Evolutionary conservation across 2,113 vertebrate genomes (phyloP), one percentile per base, ranked within the genome.

Genomic region (Hippocampus comes): DNA sequence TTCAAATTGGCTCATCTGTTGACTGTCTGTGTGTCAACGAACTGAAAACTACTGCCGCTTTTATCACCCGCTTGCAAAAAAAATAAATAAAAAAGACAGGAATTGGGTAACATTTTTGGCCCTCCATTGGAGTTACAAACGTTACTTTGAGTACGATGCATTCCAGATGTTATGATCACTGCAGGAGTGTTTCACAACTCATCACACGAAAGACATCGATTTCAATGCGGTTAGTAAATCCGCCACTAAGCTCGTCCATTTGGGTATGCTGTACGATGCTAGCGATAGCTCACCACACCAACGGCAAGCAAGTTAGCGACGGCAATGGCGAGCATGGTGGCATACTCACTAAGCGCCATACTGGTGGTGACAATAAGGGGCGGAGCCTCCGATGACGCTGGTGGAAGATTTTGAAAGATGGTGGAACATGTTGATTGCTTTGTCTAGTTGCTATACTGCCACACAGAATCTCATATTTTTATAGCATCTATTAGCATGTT

Each of bases 271-370:
- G 55, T 57, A 57, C 30, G 4, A 64, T n/a, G 42, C 20, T n/a
- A 64, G 15, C n/a, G 14, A n/a, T 23, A 56, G 9, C 53, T 11
- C 21, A 4, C 21, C 59, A 34, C 15, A 61, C 27, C 27, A 61
- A 84, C 67, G 68, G 66, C 81, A 79, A 80, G 86, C 79, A 30
- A 71, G 79, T 65, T 34, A 74, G 74, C 71, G 59, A 70, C 41
- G 38, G 4, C 63, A 41, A 60, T 69, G 70, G 30, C 48, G 61
- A 64, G 46, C 79, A 83, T 86, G n/a, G 43, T 57, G 78, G 80
- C 66, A 93, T 93, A 93, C 92, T 93, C 92, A 93, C 92, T 92
- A 91, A 73, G 75, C 72, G 82, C 78, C 77, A 87, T 63, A 82
- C 51, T 89, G 90, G 89, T 91, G 82, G 90, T 72, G 81, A 85